Evolutionary conservation across 2,888 invertebrate genomes (phyloP).

Genomic region (Sarcophaga variegata): DNA sequence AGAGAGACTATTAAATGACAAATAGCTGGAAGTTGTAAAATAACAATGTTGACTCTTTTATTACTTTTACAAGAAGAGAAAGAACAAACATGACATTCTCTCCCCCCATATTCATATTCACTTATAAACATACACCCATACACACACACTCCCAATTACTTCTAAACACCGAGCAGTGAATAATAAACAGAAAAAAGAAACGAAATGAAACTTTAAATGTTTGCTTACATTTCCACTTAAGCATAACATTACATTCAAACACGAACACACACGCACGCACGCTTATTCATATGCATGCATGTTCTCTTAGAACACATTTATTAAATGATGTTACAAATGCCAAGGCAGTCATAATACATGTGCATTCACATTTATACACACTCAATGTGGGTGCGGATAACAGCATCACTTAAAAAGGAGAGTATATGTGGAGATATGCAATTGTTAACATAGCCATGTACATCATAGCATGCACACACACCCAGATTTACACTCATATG

Average conservation of each 20-base stretch:
- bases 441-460: too few species aligned
- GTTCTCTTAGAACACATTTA: neutral
- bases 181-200: neutral
- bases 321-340: too few species aligned
- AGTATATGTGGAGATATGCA: too few species aligned
- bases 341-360: too few species aligned
- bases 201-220: slow-evolving; percentile 9
- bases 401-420: too few species aligned
- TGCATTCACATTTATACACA: too few species aligned
- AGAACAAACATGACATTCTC: too few species aligned
- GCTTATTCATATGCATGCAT: slow-evolving; percentile 17
- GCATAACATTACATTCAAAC: neutral
- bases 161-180: neutral
- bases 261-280: neutral
- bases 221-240: slow-evolving; percentile 32
- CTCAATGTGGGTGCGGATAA: too few species aligned
- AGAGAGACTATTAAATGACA: slow-evolving; percentile 34
- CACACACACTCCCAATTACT: neutral
- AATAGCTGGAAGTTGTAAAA: slow-evolving; percentile 59
- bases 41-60: slow-evolving; percentile 62
- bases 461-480: too few species aligned
- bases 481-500: too few species aligned
- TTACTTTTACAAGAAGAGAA: neutral
- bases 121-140: neutral
- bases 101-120: neutral